Base-by-base conservation (phyloP, 2,113 vertebrate species). In the Phycodurus eques region DNA sequence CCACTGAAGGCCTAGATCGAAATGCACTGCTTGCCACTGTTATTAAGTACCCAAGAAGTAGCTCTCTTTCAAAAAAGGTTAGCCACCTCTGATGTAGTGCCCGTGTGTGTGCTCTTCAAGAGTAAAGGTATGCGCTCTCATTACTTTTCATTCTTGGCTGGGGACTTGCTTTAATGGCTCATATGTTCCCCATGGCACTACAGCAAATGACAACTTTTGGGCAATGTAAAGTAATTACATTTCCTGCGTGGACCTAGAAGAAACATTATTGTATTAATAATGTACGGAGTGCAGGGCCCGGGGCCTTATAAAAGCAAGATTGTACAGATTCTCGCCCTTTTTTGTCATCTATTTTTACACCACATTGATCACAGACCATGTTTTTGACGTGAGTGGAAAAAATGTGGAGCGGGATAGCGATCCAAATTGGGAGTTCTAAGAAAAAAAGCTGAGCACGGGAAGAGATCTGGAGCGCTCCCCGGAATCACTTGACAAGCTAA, bases 141-240 rank as follows among this genome's bases (percentile, higher is more conserved):
- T 85, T 85, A 80, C 73, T 79, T 81, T 84, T 80, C 54, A 71
- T 79, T 88, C 80, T 79, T 74, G 84, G 69, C 70, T 60, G 69
- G 63, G 74, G 49, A 19, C 82, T 77, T 65, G 71, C 77, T 89
- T 84, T 83, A 88, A 88, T 88, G 80, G 85, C 78, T 80, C 83
- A 87, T 88, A 75, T 89, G 89, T 91, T 91, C 80, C 85, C 88
- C 76, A 87, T 88, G 88, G 86, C 90, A 86, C 84, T 88, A 88
- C 86, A 83, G 81, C 76, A 90, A 92, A 92, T 88, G 77, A 88
- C 80, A 85, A 87, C 81, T 85, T 89, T 82, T 87, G 83, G 87
- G 85, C 82, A 87, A 85, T 85, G 81, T 74, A 83, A 85, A 87
- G 85, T 87, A 85, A 90, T 91, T 90, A 87, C 86, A 88, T 88